Evolutionary conservation across 2,797 vertebrate species (phyloP).

Genomic region (Coilia nasus): DNA sequence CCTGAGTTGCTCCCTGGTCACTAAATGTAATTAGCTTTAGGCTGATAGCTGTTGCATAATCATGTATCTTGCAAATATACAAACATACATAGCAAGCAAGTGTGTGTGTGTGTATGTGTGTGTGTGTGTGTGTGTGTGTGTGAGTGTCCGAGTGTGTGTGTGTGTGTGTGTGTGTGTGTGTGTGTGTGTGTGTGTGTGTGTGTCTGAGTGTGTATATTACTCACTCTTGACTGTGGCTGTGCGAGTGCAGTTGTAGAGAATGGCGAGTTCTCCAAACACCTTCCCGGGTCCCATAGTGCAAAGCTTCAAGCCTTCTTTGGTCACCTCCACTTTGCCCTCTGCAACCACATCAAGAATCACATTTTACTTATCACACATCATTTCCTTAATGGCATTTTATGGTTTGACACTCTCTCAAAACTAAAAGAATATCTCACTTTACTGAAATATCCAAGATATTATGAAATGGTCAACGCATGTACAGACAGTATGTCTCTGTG

Average conservation of each 20-base stretch:
- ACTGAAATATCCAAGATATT: too few relatives aligned
- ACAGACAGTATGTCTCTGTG: too few relatives aligned
- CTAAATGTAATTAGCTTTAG: too few relatives aligned
- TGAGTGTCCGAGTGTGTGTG: not conserved
- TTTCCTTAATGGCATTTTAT: not conserved
- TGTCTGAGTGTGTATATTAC: constrained; percentile 45
- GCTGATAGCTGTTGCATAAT: too few relatives aligned
- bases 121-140: not conserved
- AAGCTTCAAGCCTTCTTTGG: constrained; percentile 90
- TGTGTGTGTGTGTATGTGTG: not conserved
- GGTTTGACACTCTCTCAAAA: too few relatives aligned
- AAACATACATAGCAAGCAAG: too few relatives aligned
- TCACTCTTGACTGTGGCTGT: constrained; percentile 95
- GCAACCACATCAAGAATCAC: not conserved
- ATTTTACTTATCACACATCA: not conserved
- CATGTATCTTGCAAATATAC: too few relatives aligned
- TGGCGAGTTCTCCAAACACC: constrained; percentile 94
- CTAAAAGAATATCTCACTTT: too few relatives aligned
- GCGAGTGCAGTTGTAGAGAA: constrained; percentile 95
- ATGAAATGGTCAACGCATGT: too few relatives aligned
- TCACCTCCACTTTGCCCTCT: constrained; percentile 98
- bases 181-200: not conserved
- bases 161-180: not conserved
- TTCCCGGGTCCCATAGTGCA: constrained; percentile 95
- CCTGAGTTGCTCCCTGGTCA: too few relatives aligned